phyloP scores from a whole-genome alignment of 23 tunicate genomes.

The Halocynthia aurantium region DNA sequence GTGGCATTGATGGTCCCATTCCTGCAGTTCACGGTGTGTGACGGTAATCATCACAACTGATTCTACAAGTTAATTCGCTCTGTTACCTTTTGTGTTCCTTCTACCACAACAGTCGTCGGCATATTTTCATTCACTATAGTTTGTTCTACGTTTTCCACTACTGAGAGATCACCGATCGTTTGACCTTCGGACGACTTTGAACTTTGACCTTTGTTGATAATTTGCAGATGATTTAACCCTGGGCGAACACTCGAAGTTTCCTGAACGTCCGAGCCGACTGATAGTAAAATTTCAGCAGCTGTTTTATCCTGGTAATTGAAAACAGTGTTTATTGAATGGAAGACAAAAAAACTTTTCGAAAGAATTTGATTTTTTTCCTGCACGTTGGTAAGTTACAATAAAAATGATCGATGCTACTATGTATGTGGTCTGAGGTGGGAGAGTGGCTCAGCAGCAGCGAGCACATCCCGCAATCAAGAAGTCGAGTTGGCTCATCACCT shows the following conservation, averaged over 20 bases:
- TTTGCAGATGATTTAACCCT: not conserved
- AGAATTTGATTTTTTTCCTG: too few species aligned
- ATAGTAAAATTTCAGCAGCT: slow-evolving; percentile 71
- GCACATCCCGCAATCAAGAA: too few species aligned
- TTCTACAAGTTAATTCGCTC: too few species aligned
- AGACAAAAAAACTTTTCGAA: too few species aligned
- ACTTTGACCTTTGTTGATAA: not conserved
- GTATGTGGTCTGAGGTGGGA: too few species aligned
- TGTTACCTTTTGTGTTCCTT: not conserved
- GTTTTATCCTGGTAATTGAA: slow-evolving; percentile 35
- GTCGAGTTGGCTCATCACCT: too few species aligned
- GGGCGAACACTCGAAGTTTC: not conserved
- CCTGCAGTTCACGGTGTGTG: not conserved
- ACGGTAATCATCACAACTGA: too few species aligned
- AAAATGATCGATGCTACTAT: too few species aligned
- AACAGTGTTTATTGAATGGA: not conserved
- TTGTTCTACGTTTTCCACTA: not conserved
- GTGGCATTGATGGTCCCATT: not conserved
- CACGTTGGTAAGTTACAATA: too few species aligned
- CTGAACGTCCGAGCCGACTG: slow-evolving; percentile 55
- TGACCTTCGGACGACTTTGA: not conserved
- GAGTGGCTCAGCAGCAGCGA: too few species aligned
- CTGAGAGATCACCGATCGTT: not conserved
- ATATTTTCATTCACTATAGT: not conserved
- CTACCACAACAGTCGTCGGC: slow-evolving; percentile 16